These are phyloP conservation scores for Timema podura DNA, from an alignment of 2,888 invertebrate species.

Conservation along the genomic window DNA sequence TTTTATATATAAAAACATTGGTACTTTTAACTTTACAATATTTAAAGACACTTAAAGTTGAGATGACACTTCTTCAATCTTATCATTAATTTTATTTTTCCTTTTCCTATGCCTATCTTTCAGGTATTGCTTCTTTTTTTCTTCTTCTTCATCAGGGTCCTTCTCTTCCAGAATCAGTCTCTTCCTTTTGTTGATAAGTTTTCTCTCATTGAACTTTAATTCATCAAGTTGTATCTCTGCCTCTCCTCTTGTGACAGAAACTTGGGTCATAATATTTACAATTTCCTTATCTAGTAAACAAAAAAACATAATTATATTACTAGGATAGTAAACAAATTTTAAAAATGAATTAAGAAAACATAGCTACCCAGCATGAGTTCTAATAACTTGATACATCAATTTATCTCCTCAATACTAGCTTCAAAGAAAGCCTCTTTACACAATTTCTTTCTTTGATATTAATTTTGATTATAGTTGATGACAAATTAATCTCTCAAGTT, in stretches of 20 bases:
- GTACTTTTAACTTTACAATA: no score
- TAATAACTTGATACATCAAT: no score
- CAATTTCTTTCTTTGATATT: no score
- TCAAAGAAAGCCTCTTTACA: no score
- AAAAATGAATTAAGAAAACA: constrained; percentile 19
- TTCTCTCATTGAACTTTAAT: constrained; percentile 84
- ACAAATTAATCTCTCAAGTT: no score
- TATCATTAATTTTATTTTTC: constrained; percentile 26
- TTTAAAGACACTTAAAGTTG: no score
- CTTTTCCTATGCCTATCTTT: constrained; percentile 25
- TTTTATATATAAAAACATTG: no score
- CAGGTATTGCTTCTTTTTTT: constrained; percentile 37
- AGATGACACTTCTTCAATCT: neutral
- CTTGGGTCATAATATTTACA: constrained; percentile 85
- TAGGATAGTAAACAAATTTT: neutral
- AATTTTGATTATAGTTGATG: no score
- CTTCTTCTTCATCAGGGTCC: constrained; percentile 73
- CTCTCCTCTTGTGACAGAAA: constrained; percentile 87
- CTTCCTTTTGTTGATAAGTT: constrained; percentile 81
- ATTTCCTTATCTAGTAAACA: constrained; percentile 73
- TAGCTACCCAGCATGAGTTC: no score
- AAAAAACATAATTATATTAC: neutral
- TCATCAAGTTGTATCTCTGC: constrained; percentile 90
- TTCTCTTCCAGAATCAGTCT: constrained; percentile 81
- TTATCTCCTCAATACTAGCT: no score